These are phyloP conservation scores for Rousettus leschenaultii DNA, from an alignment of 2,113 vertebrate genomes.

Conservation along the genomic window DNA sequence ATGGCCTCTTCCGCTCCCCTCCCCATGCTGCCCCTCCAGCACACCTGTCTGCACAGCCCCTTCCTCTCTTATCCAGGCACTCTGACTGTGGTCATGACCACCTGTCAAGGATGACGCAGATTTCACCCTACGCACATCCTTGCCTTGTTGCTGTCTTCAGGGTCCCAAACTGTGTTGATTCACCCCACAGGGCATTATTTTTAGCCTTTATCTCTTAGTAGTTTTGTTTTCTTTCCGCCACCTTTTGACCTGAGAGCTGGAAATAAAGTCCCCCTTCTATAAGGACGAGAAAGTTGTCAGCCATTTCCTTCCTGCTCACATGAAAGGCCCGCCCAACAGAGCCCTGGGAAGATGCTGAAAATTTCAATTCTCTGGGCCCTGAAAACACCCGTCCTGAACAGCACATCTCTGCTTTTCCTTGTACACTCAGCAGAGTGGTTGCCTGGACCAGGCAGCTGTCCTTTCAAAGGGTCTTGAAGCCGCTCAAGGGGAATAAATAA, in stretches of 20 bases:
- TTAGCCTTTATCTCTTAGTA: constrained; percentile 71
- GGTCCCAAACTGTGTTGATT: constrained; percentile 52
- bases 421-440: background rate
- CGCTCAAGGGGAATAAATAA: background rate
- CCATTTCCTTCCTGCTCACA: constrained; percentile 68
- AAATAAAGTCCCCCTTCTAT: constrained; percentile 73
- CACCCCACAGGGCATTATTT: constrained; percentile 65
- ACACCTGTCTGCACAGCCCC: constrained; percentile 61
- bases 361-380: background rate
- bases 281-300: constrained; percentile 77
- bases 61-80: constrained; percentile 43
- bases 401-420: background rate
- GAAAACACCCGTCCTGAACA: background rate
- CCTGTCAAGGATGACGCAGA: constrained; percentile 74
- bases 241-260: constrained; percentile 71
- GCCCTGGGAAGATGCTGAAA: background rate
- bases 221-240: constrained; percentile 71
- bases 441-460: background rate
- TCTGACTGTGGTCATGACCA: constrained; percentile 49
- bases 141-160: constrained; percentile 66
- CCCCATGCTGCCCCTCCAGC: constrained; percentile 40
- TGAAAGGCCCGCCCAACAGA: background rate
- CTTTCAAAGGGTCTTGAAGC: background rate
- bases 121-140: constrained; percentile 73
- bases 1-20: constrained; percentile 40